A percentile compares a stretch with the other conserved stretches of the same genome.
Evolutionary conservation across 1,140 invertebrate genomes (phyloP).

Genomic region (Mylabris phalerata): DNA sequence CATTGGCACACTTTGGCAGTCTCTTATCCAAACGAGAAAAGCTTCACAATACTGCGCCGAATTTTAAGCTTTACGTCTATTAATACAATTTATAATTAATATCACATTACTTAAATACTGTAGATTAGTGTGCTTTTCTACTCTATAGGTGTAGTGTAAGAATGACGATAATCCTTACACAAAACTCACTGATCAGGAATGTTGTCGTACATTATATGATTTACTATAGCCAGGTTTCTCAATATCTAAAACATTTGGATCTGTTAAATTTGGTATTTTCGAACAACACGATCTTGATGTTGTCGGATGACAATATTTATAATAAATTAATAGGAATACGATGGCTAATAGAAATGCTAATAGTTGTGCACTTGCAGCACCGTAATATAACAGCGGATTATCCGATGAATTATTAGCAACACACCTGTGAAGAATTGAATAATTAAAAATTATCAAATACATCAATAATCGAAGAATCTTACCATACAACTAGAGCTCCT

Average conservation of each 20-base stretch:
- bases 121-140: background rate
- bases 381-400: conserved; percentile 41
- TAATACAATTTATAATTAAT: conserved; percentile 2
- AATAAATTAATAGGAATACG: conserved; percentile 45
- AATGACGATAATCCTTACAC: conserved; percentile 17
- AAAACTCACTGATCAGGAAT: conserved; percentile 35
- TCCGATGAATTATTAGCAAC: conserved; percentile 37
- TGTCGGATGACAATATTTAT: conserved; percentile 45
- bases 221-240: conserved; percentile 38
- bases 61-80: background rate
- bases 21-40: conserved; percentile 4
- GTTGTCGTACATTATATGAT: conserved; percentile 32
- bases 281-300: conserved; percentile 31
- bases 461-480: conserved; percentile 15
- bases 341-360: conserved; percentile 44
- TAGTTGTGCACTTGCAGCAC: conserved; percentile 38
- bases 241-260: conserved; percentile 25
- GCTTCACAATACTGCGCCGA: background rate
- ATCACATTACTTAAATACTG: background rate
- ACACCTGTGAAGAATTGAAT: conserved; percentile 30
- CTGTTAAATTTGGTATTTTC: conserved; percentile 28
- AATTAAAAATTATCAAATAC: background rate
- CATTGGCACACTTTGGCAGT: conserved; percentile 25
- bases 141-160: background rate
- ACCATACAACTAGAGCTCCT: conserved; percentile 45